These are phyloP conservation scores for Astreopora myriophthalma DNA, from an alignment of 64 coral and sea anemone genomes.

Conservation along the genomic window DNA sequence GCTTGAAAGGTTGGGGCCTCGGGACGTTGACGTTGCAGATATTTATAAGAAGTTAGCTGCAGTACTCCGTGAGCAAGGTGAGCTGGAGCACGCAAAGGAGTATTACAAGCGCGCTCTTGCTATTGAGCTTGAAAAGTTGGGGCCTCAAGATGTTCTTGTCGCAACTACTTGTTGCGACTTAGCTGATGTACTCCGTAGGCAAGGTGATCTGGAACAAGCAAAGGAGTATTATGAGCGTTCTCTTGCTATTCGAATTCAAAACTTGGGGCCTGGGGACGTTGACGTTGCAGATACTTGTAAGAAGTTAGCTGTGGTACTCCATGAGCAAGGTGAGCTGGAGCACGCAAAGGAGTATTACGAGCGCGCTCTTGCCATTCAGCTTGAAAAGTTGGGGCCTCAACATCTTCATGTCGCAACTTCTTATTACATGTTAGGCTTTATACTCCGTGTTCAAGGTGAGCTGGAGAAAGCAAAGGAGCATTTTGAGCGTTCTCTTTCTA, in stretches of 20 bases:
- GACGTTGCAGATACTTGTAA: too few relatives aligned
- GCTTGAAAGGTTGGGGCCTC: not conserved
- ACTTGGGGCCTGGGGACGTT: too few relatives aligned
- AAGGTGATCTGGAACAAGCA: not conserved
- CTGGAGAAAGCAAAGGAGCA: not conserved
- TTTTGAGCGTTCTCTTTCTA: not conserved
- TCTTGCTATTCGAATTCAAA: not conserved
- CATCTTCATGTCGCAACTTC: too few relatives aligned
- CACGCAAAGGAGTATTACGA: not conserved
- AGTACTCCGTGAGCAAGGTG: not conserved
- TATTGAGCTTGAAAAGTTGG: not conserved
- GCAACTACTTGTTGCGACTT: not conserved
- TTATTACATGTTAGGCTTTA: too few relatives aligned
- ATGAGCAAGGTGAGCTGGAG: not conserved
- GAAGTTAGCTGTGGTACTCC: not conserved
- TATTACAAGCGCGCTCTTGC: not conserved
- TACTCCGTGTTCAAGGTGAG: too few relatives aligned
- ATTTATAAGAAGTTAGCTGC: not conserved
- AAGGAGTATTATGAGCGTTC: not conserved
- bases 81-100: not conserved
- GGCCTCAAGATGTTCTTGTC: not conserved
- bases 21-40: not conserved
- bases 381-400: too few relatives aligned
- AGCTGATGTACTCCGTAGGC: not conserved
- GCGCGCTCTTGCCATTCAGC: not conserved